phyloP scores from a whole-genome alignment of 2,888 invertebrate genomes.

The Onchidella celtica region DNA sequence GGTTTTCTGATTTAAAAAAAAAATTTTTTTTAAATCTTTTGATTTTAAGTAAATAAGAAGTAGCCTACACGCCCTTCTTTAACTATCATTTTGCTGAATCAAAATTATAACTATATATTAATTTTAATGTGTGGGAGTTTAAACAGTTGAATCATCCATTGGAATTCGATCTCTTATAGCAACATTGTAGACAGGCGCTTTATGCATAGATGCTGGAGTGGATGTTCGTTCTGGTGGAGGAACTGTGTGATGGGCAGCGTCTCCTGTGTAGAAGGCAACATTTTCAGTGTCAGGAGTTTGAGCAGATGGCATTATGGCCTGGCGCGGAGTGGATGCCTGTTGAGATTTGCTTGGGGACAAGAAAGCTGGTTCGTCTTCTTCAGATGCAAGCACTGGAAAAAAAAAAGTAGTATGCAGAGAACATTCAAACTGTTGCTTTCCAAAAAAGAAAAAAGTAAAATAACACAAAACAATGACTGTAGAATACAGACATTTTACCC shows the following conservation, averaged over 20 bases:
- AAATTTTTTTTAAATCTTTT: too few species aligned
- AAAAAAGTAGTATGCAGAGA: background rate
- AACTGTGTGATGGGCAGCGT: constrained; percentile 28
- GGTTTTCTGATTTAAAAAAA: too few species aligned
- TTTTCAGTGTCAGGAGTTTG: constrained; percentile 61
- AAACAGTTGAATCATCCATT: constrained; percentile 51
- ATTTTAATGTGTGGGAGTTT: too few species aligned
- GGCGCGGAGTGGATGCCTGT: constrained; percentile 30
- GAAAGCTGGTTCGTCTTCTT: constrained; percentile 63
- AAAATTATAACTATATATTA: too few species aligned
- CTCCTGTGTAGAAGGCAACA: constrained; percentile 64
- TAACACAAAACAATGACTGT: too few species aligned
- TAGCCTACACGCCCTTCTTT: too few species aligned
- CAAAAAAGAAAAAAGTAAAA: too few species aligned
- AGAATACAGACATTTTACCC: too few species aligned
- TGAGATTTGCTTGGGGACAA: constrained; percentile 57
- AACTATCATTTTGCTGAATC: too few species aligned
- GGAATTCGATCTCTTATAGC: constrained; percentile 63
- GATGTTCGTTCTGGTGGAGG: constrained; percentile 41
- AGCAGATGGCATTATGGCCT: constrained; percentile 53
- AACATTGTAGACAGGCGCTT: constrained; percentile 56
- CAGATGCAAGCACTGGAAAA: constrained; percentile 56
- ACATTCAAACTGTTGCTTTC: too few species aligned
- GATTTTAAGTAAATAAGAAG: too few species aligned
- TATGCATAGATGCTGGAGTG: constrained; percentile 55